Percentiles rank a stretch among this genome's conserved stretches.
Conservation (phyloP, 1,140 invertebrate species). For the Mercenaria mercenaria region DNA sequence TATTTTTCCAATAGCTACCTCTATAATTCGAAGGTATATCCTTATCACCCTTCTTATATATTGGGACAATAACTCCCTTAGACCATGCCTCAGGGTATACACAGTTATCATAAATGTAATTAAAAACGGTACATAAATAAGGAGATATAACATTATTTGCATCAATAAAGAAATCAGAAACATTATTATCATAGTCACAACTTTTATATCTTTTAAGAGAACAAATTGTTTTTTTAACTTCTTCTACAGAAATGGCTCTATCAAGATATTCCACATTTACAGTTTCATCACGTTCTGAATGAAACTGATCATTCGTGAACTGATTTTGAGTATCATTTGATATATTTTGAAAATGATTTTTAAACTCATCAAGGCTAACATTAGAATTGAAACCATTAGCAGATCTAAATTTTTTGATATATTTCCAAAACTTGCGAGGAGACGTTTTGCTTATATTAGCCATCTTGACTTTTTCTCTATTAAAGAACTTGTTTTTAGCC, state of each 20-base stretch:
- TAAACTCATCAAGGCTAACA: constrained; percentile 24
- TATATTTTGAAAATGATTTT: constrained; percentile 47
- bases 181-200: constrained; percentile 14
- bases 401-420: constrained; percentile 32
- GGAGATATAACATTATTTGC: constrained; percentile 40
- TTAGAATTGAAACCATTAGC: constrained; percentile 16
- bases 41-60: constrained; percentile 53
- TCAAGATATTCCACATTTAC: constrained; percentile 46
- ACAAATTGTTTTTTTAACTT: constrained; percentile 27
- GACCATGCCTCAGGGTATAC: constrained; percentile 30
- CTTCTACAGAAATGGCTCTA: constrained; percentile 27
- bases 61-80: constrained; percentile 3
- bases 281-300: background rate
- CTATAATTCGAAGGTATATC: constrained; percentile 37
- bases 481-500: constrained; percentile 31
- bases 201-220: constrained; percentile 21
- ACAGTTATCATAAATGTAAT: constrained; percentile 47
- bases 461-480: constrained; percentile 28
- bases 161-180: constrained; percentile 38
- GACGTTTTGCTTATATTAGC: constrained; percentile 36
- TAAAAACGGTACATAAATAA: background rate
- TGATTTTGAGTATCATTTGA: constrained; percentile 2
- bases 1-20: constrained; percentile 31
- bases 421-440: constrained; percentile 35
- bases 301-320: background rate